Evolutionary conservation across 2,888 invertebrate species (phyloP), one percentile per base, ranked within the genome.

Genomic region (Diarsia dahlii): DNA sequence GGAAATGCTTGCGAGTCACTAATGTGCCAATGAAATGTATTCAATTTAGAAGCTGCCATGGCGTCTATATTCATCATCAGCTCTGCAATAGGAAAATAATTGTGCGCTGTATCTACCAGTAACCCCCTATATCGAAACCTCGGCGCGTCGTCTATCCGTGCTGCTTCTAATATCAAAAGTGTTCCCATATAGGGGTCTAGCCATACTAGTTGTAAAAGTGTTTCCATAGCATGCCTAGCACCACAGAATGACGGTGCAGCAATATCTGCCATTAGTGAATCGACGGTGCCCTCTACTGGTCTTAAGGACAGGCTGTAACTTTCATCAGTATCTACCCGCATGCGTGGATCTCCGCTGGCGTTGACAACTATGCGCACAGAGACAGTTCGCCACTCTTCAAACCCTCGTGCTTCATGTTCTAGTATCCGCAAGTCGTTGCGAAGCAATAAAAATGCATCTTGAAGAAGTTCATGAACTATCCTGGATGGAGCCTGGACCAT

Each of bases 1-100:
- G 99, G 99, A 95, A 99, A 99, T 80, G 99, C 98, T 92, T 99
- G 99, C 6, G 99, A 98, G 92, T 99, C 99, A 2, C 98, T 98
- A 45, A 98, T 97, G 89, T 98, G 98, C 99, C 99, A 99, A 92
- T 99, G 99, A 90, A 99, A 98, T 0, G 98, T 98, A 93, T 99
- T 99, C 71, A 99, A 94, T 95, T 99, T 99, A 81, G 98, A 97
- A 80, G 98, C 97, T 0, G 98, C 97, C 99, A 99, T 99, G 6
- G 98, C 99, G 74, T 98, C 98, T 89, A 99, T 94, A 28, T 98
- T 97, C 12, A 97, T 96, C 88, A 98, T 97, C 65, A 98, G 95
- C 75, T 97, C 97, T 50, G 97, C 96, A 18, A 98, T 95, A 0
- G 98, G 97, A 89, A 99, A 97, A 92, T 97, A 99, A 92, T 99